Evolutionary conservation across 1,140 invertebrate genomes (phyloP), one percentile per base, ranked within the genome.

Genomic region (Steinernema khuongi): DNA sequence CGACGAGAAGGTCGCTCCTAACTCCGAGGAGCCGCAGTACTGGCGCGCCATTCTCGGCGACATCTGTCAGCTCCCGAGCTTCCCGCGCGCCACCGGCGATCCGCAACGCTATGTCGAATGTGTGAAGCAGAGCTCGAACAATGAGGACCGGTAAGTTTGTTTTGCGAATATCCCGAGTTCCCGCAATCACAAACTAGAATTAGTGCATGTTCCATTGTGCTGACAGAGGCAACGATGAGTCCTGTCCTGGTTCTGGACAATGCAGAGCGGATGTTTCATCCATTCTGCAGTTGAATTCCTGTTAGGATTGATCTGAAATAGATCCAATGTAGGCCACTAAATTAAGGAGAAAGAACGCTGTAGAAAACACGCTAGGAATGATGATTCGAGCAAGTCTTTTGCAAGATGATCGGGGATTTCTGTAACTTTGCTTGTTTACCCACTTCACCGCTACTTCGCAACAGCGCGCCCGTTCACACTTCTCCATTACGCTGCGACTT

Each of bases 41-140:
- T 81, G 80, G 80, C 77, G 76, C 44, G 80, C 80, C 31, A 79
- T 82, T 71, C 74, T 81, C n/a, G 80, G 80, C 29, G 80, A 81
- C 77, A 80, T 81, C 69, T 81, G 80, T 66, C 80, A 81, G 71
- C 70, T 81, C 33, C 81, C 80, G 14, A 69, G 78, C n/a, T 80
- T 81, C 67, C 81, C 80, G 36, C 69, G 76, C 41, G 80, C 80
- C 43, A 81, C 80, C 26, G 80, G 71, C 33, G 80, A 81, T 74
- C 80, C 80, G 1, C 74, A 68, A 31, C 66, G 79, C 67, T 81
- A 81, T 70, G 71, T 81, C 28, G 80, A 81, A 68, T 81, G 80
- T 73, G 79, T 81, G 1, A 79, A 79, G 68, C 77, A 79, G 67
- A 72, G 67, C 60, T 43, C 68, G 36, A 72, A 77, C 66, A 72